Percentiles rank a stretch among this genome's conserved stretches.
phyloP scores from a whole-genome alignment of 2,888 invertebrate genomes.

The Metacarcinus magister region DNA sequence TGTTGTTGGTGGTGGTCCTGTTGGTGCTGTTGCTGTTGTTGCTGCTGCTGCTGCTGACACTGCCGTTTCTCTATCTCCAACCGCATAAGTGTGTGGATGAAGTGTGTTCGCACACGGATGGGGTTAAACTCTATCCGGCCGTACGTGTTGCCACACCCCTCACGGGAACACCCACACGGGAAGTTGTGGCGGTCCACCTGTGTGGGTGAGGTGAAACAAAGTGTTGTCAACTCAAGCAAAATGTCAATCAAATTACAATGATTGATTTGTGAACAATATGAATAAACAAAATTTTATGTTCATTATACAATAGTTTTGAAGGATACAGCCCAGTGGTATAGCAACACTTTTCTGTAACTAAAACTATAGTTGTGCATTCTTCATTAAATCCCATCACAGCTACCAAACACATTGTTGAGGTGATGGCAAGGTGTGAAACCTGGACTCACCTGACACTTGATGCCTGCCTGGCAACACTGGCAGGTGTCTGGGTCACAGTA shows the following conservation, averaged over 20 bases:
- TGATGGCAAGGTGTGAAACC: not conserved
- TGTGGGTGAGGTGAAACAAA: constrained; percentile 57
- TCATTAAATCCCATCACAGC: not conserved
- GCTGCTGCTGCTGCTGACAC: constrained; percentile 83
- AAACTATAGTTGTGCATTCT: too few species aligned
- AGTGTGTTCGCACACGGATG: constrained; percentile 96
- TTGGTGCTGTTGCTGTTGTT: constrained; percentile 75
- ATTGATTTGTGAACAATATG: too few species aligned
- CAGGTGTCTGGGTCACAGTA: constrained; percentile 98
- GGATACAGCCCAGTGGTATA: too few species aligned
- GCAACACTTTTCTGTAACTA: too few species aligned
- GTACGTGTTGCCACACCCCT: constrained; percentile 95
- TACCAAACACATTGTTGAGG: not conserved
- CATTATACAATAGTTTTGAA: too few species aligned
- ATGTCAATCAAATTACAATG: too few species aligned
- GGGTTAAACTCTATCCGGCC: constrained; percentile 97
- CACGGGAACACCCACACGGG: constrained; percentile 97
- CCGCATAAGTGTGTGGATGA: constrained; percentile 98
- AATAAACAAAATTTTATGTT: too few species aligned
- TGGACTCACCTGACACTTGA: constrained; percentile 93
- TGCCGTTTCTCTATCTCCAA: constrained; percentile 94
- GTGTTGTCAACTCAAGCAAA: too few species aligned
- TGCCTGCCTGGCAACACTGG: constrained; percentile 96
- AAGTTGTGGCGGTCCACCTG: constrained; percentile 96
- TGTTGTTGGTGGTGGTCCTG: constrained; percentile 88